Conservation (phyloP, 2,113 vertebrate genomes). For the Lepisosteus osseus region DNA sequence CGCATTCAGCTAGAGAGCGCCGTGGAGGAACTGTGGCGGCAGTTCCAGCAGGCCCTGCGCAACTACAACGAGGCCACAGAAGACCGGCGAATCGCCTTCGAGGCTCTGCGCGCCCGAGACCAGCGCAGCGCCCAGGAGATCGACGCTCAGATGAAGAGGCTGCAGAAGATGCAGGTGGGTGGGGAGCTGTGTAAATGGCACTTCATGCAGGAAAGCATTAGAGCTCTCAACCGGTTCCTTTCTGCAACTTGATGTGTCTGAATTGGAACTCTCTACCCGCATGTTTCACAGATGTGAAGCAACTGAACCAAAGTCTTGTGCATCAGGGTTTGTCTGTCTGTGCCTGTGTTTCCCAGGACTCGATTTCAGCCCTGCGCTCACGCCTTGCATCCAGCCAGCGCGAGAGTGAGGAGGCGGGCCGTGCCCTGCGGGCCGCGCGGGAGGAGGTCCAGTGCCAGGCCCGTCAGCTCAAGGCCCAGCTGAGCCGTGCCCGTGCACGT, state of each 20-base stretch:
- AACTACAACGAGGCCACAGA: slow-evolving; percentile 62
- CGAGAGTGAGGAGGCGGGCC: slow-evolving; percentile 50
- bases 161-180: slow-evolving; percentile 74
- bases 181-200: neutral
- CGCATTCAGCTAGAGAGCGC: slow-evolving; percentile 51
- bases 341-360: slow-evolving; percentile 49
- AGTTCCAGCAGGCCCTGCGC: slow-evolving; percentile 54
- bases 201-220: no score
- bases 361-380: slow-evolving; percentile 41
- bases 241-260: no score
- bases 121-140: slow-evolving; percentile 67
- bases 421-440: slow-evolving; percentile 39
- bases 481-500: slow-evolving; percentile 36
- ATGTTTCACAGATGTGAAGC: neutral
- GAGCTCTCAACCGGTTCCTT: no score
- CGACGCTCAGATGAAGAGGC: slow-evolving; percentile 58
- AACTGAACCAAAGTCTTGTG: neutral
- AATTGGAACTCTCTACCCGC: neutral
- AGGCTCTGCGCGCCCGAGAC: slow-evolving; percentile 62
- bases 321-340: neutral
- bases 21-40: slow-evolving; percentile 63
- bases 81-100: slow-evolving; percentile 50
- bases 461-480: slow-evolving; percentile 58
- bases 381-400: slow-evolving; percentile 40
- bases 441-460: slow-evolving; percentile 50